Percentiles rank a stretch among this genome's conserved stretches.
Conservation (phyloP, 2,113 vertebrate species). For the Bubalus kerabau region DNA sequence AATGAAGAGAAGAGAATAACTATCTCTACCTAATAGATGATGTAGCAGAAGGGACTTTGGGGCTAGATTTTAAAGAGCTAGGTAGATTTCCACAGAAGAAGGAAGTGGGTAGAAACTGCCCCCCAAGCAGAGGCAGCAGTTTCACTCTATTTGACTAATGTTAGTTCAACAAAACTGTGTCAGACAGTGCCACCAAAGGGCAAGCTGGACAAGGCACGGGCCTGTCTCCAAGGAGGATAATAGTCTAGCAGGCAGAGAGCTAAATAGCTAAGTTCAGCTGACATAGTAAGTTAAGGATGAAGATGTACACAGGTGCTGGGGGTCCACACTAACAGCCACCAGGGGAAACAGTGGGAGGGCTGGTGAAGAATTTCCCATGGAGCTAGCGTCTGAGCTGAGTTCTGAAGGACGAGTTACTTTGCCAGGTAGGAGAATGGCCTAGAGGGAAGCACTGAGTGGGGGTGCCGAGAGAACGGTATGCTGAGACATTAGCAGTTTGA, state of each 20-base stretch:
- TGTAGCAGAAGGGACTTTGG: background rate
- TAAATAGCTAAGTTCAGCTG: background rate
- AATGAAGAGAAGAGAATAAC: background rate
- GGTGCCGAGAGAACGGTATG: background rate
- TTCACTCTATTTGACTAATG: background rate
- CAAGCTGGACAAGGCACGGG: background rate
- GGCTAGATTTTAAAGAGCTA: background rate
- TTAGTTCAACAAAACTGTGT: background rate
- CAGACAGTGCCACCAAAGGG: background rate
- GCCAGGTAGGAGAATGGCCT: background rate
- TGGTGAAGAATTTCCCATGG: background rate
- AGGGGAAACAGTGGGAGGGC: background rate
- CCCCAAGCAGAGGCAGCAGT: background rate
- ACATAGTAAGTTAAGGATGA: background rate
- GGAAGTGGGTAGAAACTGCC: background rate
- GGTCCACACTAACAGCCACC: background rate
- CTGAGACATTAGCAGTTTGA: background rate
- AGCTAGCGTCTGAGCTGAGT: background rate
- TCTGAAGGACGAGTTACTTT: background rate
- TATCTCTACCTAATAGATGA: background rate
- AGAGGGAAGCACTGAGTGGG: background rate
- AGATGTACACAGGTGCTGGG: background rate
- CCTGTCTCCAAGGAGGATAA: background rate
- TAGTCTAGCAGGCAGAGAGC: background rate
- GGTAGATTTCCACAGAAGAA: background rate